Evolutionary conservation across 2,113 vertebrate species (phyloP).

Genomic region (Alosa alosa): DNA sequence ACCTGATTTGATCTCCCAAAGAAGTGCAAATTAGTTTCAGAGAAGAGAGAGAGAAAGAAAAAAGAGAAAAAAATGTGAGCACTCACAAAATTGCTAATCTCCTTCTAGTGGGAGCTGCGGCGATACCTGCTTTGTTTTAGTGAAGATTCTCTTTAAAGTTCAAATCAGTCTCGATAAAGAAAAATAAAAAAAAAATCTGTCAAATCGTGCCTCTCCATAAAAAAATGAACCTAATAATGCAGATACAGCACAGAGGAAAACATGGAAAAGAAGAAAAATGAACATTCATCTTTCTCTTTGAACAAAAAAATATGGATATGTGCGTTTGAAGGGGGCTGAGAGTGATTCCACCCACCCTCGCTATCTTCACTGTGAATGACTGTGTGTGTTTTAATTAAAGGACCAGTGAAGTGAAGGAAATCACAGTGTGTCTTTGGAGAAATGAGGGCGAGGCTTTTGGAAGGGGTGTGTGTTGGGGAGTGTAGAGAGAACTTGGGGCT

Average conservation of each 20-base stretch:
- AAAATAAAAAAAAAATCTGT: neutral
- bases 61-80: constrained; percentile 44
- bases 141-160: constrained; percentile 27
- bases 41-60: neutral
- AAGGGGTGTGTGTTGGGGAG: neutral
- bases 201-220: neutral
- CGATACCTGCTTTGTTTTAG: constrained; percentile 29
- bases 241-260: constrained; percentile 2
- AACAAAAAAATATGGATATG: constrained; percentile 28
- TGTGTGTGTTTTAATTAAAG: constrained; percentile 49
- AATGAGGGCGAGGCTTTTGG: neutral
- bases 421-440: constrained; percentile 21
- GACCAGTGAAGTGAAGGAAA: constrained; percentile 45
- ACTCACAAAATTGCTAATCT: constrained; percentile 52
- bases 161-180: constrained; percentile 17
- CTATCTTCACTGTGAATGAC: constrained; percentile 10
- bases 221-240: constrained; percentile 28
- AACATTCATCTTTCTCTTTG: constrained; percentile 30
- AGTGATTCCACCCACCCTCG: constrained; percentile 2
- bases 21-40: constrained; percentile 55
- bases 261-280: constrained; percentile 21
- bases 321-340: constrained; percentile 19
- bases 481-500: constrained; percentile 23
- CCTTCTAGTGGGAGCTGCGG: neutral
- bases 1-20: constrained; percentile 53